A percentile compares a stretch with the other conserved stretches of the same genome.
Conservation (phyloP, 2,797 vertebrate genomes). For the Gambelia wislizenii region DNA sequence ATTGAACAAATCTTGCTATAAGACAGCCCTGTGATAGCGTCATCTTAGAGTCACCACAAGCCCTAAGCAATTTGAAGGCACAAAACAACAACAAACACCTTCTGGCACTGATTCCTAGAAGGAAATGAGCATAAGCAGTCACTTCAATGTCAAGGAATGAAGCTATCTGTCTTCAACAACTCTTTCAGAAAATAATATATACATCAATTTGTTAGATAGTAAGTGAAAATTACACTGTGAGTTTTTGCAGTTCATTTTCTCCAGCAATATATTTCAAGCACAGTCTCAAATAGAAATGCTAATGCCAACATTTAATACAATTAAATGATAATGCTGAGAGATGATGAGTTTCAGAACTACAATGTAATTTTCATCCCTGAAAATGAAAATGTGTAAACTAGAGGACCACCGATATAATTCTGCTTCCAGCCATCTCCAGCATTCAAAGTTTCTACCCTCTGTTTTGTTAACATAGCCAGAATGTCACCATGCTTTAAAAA, state of each 20-base stretch:
- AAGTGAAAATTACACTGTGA: conserved; percentile 48
- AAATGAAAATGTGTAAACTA: neutral
- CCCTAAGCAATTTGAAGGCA: too few relatives aligned
- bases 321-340: conserved; percentile 7
- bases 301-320: neutral
- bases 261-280: conserved; percentile 46
- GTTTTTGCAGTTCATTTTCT: conserved; percentile 47
- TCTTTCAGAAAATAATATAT: conserved; percentile 56
- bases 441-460: conserved; percentile 19
- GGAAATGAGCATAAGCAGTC: neutral
- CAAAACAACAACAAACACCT: too few relatives aligned
- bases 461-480: conserved; percentile 24
- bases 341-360: neutral
- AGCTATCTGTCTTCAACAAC: conserved; percentile 3
- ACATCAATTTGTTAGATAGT: conserved; percentile 18
- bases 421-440: conserved; percentile 23
- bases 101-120: conserved; percentile 3
- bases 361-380: neutral
- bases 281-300: conserved; percentile 27
- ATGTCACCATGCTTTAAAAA: neutral
- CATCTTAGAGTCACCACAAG: too few relatives aligned
- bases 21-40: too few relatives aligned
- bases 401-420: neutral
- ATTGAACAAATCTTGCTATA: too few relatives aligned
- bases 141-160: conserved; percentile 14